These are phyloP conservation scores for Bambusicola thoracicus DNA, from an alignment of 2,113 vertebrate genomes.

Conservation along the genomic window DNA sequence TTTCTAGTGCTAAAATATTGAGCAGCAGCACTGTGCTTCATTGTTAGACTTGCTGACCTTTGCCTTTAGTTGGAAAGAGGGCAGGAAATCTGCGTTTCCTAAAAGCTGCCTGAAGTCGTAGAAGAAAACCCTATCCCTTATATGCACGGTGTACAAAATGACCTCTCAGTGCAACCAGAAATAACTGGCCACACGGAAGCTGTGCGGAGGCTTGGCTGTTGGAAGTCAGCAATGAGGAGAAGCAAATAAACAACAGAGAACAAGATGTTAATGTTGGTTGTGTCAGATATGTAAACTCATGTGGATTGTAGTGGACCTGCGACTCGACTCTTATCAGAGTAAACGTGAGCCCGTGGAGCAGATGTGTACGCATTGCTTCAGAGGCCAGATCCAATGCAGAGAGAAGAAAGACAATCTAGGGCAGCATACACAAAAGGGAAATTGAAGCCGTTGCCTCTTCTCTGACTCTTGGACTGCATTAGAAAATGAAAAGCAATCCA, in stretches of 20 bases:
- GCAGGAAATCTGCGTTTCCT: slow-evolving; percentile 65
- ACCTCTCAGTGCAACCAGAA: slow-evolving; percentile 28
- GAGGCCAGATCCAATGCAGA: not conserved
- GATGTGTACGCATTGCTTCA: not conserved
- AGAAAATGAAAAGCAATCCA: slow-evolving; percentile 24
- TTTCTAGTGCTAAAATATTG: not conserved
- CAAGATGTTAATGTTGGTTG: not conserved
- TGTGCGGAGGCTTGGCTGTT: not conserved
- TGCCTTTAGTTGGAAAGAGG: slow-evolving; percentile 50
- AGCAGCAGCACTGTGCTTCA: slow-evolving; percentile 20
- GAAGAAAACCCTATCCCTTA: slow-evolving; percentile 44
- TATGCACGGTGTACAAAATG: not conserved
- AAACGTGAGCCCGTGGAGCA: fast-evolving
- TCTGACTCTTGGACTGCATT: not conserved
- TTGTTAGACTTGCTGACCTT: slow-evolving; percentile 52
- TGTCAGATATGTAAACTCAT: not conserved
- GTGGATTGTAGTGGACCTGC: not conserved
- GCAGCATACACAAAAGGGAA: not conserved
- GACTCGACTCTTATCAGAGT: not conserved
- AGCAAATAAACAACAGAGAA: slow-evolving; percentile 16
- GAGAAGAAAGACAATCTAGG: not conserved
- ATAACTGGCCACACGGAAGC: slow-evolving; percentile 29
- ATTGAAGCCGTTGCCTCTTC: not conserved
- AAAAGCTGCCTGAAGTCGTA: slow-evolving; percentile 57
- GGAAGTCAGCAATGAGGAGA: not conserved